These are phyloP conservation scores for Hepsetus odoe DNA, from an alignment of 2,113 vertebrate species.

Conservation along the genomic window DNA sequence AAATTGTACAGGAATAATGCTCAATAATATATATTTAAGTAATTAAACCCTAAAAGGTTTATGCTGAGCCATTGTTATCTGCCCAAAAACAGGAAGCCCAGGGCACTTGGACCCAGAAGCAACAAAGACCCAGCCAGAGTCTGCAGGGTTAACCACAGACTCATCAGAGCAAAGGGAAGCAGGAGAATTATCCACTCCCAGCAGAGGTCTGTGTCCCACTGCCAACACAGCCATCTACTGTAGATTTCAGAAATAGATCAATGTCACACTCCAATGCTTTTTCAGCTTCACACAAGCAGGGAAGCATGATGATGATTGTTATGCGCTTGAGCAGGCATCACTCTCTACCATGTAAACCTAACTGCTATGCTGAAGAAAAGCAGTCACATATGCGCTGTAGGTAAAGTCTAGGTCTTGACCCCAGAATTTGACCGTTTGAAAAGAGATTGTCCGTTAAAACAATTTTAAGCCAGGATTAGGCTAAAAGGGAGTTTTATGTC, in stretches of 20 bases:
- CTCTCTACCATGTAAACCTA: background rate
- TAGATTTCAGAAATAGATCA: background rate
- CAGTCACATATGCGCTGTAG: background rate
- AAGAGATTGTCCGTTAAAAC: background rate
- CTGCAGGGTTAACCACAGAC: background rate
- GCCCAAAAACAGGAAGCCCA: background rate
- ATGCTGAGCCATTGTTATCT: background rate
- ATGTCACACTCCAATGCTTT: background rate
- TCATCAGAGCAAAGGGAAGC: conserved; percentile 5
- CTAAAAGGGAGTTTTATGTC: background rate
- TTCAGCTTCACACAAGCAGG: background rate
- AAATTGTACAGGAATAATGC: no score
- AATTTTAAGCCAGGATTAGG: background rate
- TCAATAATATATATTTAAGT: no score
- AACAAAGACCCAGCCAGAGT: background rate
- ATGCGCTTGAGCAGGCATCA: conserved; percentile 4
- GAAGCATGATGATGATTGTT: conserved; percentile 12
- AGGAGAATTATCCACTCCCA: background rate
- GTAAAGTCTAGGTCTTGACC: no score
- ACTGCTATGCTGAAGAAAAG: background rate
- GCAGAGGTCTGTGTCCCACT: conserved; percentile 16
- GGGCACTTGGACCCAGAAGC: background rate
- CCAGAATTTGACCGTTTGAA: background rate
- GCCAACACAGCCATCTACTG: background rate
- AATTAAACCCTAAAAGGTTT: no score